Evolutionary conservation across 2,888 invertebrate species (phyloP).

Genomic region (Cataglyphis altisquamis): DNA sequence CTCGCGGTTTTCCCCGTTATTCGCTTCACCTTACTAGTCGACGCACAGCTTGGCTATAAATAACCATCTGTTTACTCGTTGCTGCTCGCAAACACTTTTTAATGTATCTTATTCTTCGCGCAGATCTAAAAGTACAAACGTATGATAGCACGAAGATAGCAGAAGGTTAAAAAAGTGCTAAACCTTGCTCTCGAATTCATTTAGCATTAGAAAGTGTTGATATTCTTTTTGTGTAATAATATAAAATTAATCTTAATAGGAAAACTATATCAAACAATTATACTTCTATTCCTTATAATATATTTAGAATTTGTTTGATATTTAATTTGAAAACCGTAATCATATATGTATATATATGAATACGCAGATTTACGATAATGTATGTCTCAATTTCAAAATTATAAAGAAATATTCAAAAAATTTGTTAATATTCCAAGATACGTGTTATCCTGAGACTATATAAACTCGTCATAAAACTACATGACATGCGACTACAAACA

Average conservation of each 20-base stretch:
- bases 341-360: neutral
- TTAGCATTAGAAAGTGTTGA: neutral
- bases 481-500: conserved; percentile 41
- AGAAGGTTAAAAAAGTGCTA: neutral
- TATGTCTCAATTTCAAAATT: neutral
- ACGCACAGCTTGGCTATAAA: conserved; percentile 73
- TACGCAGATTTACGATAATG: neutral
- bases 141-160: conserved; percentile 1
- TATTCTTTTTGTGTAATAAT: neutral
- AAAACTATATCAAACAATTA: neutral
- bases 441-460: conserved; percentile 24
- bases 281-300: neutral
- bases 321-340: neutral
- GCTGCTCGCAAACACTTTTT: conserved; percentile 77
- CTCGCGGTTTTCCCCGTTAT: conserved; percentile 75
- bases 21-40: conserved; percentile 75
- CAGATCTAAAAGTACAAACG: conserved; percentile 59
- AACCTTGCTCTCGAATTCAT: conserved; percentile 8
- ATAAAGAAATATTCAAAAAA: neutral
- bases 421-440: conserved; percentile 15
- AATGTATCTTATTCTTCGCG: conserved; percentile 71
- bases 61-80: conserved; percentile 78
- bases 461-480: conserved; percentile 39
- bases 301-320: neutral
- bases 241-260: neutral